phyloP scores from a whole-genome alignment of 2,113 vertebrate species.

The Hydrochoerus hydrochaeris region DNA sequence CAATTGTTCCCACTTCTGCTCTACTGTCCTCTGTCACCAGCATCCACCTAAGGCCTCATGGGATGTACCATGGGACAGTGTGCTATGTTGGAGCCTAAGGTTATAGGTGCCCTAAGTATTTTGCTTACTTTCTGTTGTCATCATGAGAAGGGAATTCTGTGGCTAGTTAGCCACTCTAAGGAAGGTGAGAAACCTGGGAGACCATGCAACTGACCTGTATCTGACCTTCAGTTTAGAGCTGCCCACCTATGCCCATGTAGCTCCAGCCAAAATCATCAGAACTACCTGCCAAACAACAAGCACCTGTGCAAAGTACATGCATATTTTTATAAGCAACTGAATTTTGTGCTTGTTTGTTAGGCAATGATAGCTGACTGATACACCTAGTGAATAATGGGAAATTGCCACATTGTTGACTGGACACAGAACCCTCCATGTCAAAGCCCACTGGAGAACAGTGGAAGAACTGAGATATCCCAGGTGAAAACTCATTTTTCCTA shows the following conservation, averaged over 20 bases:
- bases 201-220: not conserved
- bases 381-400: not conserved
- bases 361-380: not conserved
- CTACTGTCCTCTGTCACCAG: not conserved
- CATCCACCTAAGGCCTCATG: not conserved
- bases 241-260: too few species aligned
- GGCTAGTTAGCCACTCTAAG: not conserved
- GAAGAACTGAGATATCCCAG: not conserved
- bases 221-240: not conserved
- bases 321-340: not conserved
- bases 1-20: not conserved
- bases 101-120: not conserved
- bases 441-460: not conserved
- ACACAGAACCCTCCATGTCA: not conserved
- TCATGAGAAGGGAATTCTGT: not conserved
- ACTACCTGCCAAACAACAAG: not conserved
- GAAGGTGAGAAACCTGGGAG: not conserved
- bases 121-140: not conserved
- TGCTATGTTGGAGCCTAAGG: not conserved
- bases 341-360: not conserved
- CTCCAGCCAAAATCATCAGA: not conserved
- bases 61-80: not conserved
- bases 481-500: not conserved
- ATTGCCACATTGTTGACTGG: not conserved
- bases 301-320: not conserved